Conservation (phyloP, 2,113 vertebrate genomes). For the Orycteropus afer region DNA sequence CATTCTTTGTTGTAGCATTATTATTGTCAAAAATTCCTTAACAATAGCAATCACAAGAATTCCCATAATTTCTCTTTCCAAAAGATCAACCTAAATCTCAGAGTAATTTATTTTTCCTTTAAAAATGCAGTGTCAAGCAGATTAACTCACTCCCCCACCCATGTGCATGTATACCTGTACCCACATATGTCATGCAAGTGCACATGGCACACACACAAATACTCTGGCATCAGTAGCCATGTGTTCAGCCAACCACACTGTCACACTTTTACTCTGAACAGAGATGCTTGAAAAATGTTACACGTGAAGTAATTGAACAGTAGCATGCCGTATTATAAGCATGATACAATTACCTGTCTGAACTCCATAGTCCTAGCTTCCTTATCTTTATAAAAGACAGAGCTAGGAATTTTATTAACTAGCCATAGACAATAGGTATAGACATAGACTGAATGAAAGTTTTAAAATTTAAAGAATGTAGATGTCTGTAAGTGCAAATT, state of each 20-base stretch:
- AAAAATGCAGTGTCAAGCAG: neutral
- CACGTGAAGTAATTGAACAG: neutral
- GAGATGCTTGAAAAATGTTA: neutral
- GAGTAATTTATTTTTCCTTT: neutral
- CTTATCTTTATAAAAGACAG: neutral
- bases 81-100: neutral
- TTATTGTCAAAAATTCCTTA: neutral
- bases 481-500: neutral
- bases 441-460: neutral
- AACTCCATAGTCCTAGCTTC: neutral
- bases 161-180: neutral
- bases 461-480: neutral
- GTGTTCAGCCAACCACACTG: neutral
- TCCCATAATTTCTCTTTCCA: neutral
- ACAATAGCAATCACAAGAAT: neutral
- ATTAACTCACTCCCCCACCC: neutral
- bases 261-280: neutral
- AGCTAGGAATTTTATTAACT: neutral
- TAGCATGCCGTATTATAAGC: neutral
- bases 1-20: neutral
- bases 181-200: no score
- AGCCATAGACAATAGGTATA: neutral
- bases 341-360: neutral
- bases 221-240: neutral
- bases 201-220: neutral